phyloP scores from a whole-genome alignment of 2,888 invertebrate genomes.

The Chrysomela aeneicollis region DNA sequence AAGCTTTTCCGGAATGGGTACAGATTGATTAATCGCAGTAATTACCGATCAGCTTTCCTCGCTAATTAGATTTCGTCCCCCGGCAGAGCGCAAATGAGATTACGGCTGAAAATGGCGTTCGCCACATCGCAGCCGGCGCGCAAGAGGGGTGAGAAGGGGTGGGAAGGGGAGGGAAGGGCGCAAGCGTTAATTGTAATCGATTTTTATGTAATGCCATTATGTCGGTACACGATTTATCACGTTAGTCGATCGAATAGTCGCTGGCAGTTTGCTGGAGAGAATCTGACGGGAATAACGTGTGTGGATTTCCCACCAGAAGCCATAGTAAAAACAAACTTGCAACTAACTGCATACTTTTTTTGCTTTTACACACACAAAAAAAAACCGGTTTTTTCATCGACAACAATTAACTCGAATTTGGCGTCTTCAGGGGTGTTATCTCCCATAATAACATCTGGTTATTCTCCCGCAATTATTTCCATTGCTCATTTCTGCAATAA shows the following conservation, averaged over 20 bases:
- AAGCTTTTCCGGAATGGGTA: slow-evolving; percentile 59
- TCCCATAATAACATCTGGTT: no score
- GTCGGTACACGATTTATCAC: slow-evolving; percentile 62
- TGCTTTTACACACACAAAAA: neutral
- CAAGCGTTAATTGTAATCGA: slow-evolving; percentile 64
- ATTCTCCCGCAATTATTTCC: no score
- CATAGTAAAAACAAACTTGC: neutral
- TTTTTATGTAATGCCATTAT: slow-evolving; percentile 61
- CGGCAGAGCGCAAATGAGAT: slow-evolving; percentile 61
- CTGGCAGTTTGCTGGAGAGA: neutral
- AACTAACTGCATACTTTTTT: neutral
- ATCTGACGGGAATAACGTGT: neutral
- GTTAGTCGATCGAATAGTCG: slow-evolving; percentile 39
- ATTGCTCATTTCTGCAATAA: no score
- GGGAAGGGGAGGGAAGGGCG: slow-evolving; percentile 48
- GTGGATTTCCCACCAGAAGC: neutral
- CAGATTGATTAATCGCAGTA: slow-evolving; percentile 67
- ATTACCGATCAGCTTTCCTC: slow-evolving; percentile 65
- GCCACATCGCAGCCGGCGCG: slow-evolving; percentile 53
- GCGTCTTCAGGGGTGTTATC: no score
- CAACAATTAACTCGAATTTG: no score
- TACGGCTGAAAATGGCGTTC: slow-evolving; percentile 62
- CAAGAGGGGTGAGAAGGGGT: slow-evolving; percentile 12
- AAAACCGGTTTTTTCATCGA: neutral
- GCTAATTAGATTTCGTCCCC: slow-evolving; percentile 63